A percentile compares a stretch with the other conserved stretches of the same genome.
These are phyloP conservation scores for Penaeus indicus DNA, from an alignment of 1,140 invertebrate species.

Conservation along the genomic window DNA sequence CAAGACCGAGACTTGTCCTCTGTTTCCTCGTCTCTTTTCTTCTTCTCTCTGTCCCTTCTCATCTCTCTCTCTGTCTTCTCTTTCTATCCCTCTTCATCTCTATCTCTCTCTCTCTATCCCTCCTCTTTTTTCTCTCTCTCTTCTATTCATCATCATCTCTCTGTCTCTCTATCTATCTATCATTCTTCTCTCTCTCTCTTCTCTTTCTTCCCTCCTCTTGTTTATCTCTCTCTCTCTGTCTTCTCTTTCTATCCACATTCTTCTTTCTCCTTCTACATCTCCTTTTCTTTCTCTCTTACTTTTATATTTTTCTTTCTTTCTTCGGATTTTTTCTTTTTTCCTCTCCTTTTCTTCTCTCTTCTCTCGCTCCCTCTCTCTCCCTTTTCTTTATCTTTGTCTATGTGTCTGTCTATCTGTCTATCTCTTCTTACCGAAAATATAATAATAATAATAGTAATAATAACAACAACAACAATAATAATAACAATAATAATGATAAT, in stretches of 20 bases:
- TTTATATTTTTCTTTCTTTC: no score
- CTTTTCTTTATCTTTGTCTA: no score
- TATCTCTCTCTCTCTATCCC: background rate
- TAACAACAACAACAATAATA: no score
- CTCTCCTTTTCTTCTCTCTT: background rate
- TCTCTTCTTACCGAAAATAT: no score
- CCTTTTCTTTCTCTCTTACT: background rate
- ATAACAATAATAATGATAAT: no score
- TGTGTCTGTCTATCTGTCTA: no score
- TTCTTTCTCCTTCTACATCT: background rate
- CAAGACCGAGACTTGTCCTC: background rate
- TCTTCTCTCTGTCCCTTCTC: background rate
- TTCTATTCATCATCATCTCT: background rate
- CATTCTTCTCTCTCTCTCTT: background rate
- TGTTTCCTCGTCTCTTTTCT: constrained; percentile 19
- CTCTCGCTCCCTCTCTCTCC: background rate
- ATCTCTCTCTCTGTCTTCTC: background rate
- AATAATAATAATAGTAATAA: no score
- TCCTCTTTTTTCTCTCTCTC: background rate
- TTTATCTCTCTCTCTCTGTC: background rate
- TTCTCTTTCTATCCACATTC: background rate
- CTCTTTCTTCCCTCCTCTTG: background rate
- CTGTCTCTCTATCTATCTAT: background rate
- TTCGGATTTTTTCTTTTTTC: no score
- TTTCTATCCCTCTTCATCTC: background rate